Evolutionary conservation across 2,797 vertebrate species (phyloP), one percentile per base, ranked within the genome.

Genomic region (Benthosema pterotum): DNA sequence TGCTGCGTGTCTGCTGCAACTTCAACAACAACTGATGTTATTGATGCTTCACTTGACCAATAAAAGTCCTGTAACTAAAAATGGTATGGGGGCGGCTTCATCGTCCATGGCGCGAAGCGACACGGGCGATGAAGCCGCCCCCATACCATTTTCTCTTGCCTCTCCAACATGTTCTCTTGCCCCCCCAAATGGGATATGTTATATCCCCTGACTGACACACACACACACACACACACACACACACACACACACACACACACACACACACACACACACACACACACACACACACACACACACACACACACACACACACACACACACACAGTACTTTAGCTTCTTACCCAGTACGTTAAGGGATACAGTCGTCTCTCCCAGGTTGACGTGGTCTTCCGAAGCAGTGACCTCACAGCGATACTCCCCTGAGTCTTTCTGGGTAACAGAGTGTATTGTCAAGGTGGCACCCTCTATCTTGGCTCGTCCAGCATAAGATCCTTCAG

Each of bases 401-500:
- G 94, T 97, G 70, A 99, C 92, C 92, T 99, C 97, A 67, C 97
- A 98, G 51, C 95, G 95, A 51, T 98, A 98, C 19, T 92, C 92
- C 22, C 95, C 97, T 0, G 96, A 93, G 84, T 98, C 97, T 8
- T 84, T 94, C 88, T 95, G 93, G 6, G 93, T 96, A n/a, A 96
- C 94, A 0, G 94, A 93, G 84, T 92, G 94, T 60, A 99, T 92
- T 6, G 92, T 92, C 78, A 99, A 91, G 7, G 91, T 96, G 2
- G 95, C 94, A 48, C 94, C 93, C 11, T 95, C 89, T 60, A 98
- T 96, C 78, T 93, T 91, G 1, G 96, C 96, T 61, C 96, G 90
- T 17, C 83, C 86, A 62, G 70, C 88, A 45, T 95, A 95, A 19
- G 93, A 80, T 19, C 85, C 95, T 96, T 54, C 56, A 55, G 62